These are phyloP conservation scores for Pseudoips prasinana DNA, from an alignment of 2,888 invertebrate genomes.

Conservation along the genomic window DNA sequence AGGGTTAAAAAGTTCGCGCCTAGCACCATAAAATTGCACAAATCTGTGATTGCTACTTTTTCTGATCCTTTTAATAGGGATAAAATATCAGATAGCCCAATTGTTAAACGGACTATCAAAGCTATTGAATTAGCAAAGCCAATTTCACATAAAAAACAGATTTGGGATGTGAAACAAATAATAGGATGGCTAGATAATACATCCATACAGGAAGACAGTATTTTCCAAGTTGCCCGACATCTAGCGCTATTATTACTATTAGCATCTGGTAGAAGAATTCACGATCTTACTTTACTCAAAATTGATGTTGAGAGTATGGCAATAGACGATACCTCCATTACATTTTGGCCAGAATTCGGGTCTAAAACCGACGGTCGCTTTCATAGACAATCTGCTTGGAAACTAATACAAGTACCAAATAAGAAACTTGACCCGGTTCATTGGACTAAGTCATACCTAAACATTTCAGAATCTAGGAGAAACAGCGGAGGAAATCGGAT, in stretches of 20 bases:
- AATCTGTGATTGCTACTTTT: constrained; percentile 17
- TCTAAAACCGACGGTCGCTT: constrained; percentile 23
- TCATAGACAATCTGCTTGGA: constrained; percentile 25
- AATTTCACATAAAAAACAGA: constrained; percentile 1
- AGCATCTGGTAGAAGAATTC: constrained; percentile 22
- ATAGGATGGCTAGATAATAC: not conserved
- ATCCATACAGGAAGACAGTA: constrained; percentile 4
- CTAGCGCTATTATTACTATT: constrained; percentile 15
- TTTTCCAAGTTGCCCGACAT: constrained; percentile 19
- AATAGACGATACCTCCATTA: constrained; percentile 2
- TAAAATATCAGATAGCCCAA: constrained; percentile 2
- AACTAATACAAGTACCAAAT: constrained; percentile 1
- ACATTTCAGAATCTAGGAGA: constrained; percentile 1
- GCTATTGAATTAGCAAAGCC: not conserved
- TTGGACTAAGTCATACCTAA: constrained; percentile 12
- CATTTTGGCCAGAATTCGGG: constrained; percentile 23
- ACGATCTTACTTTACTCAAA: constrained; percentile 25
- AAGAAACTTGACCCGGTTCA: constrained; percentile 9
- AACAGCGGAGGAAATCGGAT: no score
- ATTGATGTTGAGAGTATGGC: constrained; percentile 1
- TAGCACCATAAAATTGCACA: constrained; percentile 17
- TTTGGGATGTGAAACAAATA: constrained; percentile 9
- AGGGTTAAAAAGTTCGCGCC: constrained; percentile 6
- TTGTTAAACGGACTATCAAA: constrained; percentile 10
- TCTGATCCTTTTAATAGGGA: constrained; percentile 4